Conservation (phyloP, 2,888 invertebrate genomes). For the Mesochorus sp. region DNA sequence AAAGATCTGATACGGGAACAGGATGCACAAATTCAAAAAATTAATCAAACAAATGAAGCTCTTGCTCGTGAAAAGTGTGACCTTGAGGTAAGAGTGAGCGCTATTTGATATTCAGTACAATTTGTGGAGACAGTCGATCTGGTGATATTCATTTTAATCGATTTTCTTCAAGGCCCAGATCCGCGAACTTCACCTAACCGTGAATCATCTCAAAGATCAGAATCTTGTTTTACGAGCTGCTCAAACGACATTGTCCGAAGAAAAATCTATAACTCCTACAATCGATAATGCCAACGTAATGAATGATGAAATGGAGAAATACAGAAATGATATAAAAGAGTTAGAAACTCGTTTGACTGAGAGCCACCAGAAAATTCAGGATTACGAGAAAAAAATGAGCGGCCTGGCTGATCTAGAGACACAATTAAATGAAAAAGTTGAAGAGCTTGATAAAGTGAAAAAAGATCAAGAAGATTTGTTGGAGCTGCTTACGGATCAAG, state of each 20-base stretch:
- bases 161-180: conserved; percentile 78
- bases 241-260: conserved; percentile 73
- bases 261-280: conserved; percentile 38
- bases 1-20: conserved; percentile 96
- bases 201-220: conserved; percentile 92
- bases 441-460: conserved; percentile 86
- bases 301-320: conserved; percentile 71
- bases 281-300: conserved; percentile 62
- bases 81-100: conserved; percentile 76
- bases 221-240: conserved; percentile 92
- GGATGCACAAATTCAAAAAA: conserved; percentile 87
- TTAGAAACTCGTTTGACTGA: conserved; percentile 73
- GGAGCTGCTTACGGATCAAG: conserved; percentile 95
- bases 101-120: too few species aligned
- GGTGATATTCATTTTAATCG: background rate
- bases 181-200: conserved; percentile 87
- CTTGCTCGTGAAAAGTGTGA: conserved; percentile 74
- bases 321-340: conserved; percentile 69
- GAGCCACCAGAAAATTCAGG: conserved; percentile 66
- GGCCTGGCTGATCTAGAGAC: conserved; percentile 74
- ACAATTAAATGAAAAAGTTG: conserved; percentile 77
- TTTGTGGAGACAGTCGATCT: too few species aligned
- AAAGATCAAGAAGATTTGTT: conserved; percentile 97
- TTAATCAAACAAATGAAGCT: conserved; percentile 70
- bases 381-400: conserved; percentile 79